phyloP scores from a whole-genome alignment of 2,888 invertebrate species.

The Leistus spinibarbis region DNA sequence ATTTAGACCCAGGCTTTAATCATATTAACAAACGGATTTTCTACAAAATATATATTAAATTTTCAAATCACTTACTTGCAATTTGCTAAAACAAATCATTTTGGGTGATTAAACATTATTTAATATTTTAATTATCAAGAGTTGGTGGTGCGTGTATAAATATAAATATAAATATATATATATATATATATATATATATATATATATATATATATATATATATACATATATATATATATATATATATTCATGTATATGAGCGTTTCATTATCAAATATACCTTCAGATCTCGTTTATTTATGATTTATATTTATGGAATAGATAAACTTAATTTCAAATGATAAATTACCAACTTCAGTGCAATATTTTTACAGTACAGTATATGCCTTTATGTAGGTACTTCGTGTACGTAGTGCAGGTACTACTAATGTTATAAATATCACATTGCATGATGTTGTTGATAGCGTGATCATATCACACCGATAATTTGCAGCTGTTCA shows the following conservation, averaged over 20 bases:
- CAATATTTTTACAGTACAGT: neutral
- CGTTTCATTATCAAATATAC: too few relatives aligned
- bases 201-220: too few relatives aligned
- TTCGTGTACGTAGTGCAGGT: neutral
- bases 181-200: too few relatives aligned
- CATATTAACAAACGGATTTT: neutral
- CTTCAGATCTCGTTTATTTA: too few relatives aligned
- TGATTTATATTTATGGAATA: neutral
- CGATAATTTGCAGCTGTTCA: slow-evolving; percentile 12
- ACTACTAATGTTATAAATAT: slow-evolving; percentile 4
- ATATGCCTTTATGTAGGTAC: too few relatives aligned
- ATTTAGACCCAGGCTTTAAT: slow-evolving; percentile 2
- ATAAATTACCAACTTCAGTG: neutral
- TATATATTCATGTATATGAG: too few relatives aligned
- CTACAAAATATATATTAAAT: neutral
- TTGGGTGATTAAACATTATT: too few relatives aligned
- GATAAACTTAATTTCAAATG: neutral
- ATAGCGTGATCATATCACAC: slow-evolving; percentile 20
- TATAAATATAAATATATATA: too few relatives aligned
- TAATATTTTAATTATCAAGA: too few relatives aligned
- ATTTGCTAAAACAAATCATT: neutral
- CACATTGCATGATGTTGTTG: neutral
- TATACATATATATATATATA: too few relatives aligned
- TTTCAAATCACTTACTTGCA: neutral
- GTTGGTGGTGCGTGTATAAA: too few relatives aligned